Evolutionary conservation across 2,113 vertebrate species (phyloP), one percentile per base, ranked within the genome.

Genomic region (Prinia subflava): DNA sequence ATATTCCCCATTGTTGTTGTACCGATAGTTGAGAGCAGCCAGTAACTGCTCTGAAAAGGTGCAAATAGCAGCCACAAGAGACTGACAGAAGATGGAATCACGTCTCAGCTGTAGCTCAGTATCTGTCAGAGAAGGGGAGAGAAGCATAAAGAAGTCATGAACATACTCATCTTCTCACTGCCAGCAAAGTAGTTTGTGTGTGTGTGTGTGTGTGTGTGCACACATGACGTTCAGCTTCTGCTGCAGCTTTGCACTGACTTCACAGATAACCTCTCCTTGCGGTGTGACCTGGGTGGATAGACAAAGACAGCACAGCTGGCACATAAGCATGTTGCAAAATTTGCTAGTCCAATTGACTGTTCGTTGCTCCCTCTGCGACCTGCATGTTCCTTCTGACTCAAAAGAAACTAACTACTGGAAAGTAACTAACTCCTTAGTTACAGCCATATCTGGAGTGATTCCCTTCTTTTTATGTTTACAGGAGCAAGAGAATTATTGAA

Each of bases 1-100:
- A 4, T 99, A 99, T 70, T 99, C 99, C 70, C 99, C 99, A 0
- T 98, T 99, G 90, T 99, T 99, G 98, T 99, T 99, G 97, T 99
- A 99, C 39, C 99, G 98, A 47, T 97, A 98, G 91, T 98, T 98
- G 64, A 99, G 97, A 9, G 99, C 99, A 0, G 98, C 98, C 96
- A 99, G 88, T 49, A 99, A 94, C 98, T 99, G 99, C 97, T 99
- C 99, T 0, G 99, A 98, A 76, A 99, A 98, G 24, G 98, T 98
- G 94, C 99, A 99, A 96, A 99, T 92, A 5, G 99, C 99, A 2
- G 98, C 98, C 60, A 99, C 99, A 17, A 99, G 98, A 10, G 98
- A 98, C 98, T 99, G 99, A 96, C 98, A 99, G 98, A 99, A 99
- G 95, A 99, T 98, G 81, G 98, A 98, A 15, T 99, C 99, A 47